Conservation (phyloP, 2,888 invertebrate genomes). For the Galeopsomyia nigrocyanea region DNA sequence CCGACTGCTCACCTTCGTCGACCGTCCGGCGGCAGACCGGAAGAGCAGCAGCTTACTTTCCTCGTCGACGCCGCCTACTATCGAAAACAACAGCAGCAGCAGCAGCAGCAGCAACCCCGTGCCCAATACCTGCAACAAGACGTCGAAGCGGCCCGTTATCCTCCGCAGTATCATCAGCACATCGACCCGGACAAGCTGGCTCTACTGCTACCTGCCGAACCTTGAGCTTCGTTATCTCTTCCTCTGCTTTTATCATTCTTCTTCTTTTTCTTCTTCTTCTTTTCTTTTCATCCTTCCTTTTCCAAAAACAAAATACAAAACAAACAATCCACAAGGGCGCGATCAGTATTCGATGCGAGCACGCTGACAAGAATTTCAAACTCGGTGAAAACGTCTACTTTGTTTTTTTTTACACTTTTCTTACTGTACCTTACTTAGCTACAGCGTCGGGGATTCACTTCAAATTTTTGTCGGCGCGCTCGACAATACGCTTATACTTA, state of each 20-base stretch:
- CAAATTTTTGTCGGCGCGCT: constrained; percentile 1
- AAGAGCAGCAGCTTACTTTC: constrained; percentile 56
- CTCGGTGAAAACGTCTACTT: too few species aligned
- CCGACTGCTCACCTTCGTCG: constrained; percentile 39
- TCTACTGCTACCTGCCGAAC: constrained; percentile 61
- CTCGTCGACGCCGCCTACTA: constrained; percentile 65
- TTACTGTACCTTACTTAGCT: too few species aligned
- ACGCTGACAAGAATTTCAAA: constrained; percentile 9
- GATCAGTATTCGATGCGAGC: constrained; percentile 18
- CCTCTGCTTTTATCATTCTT: neutral
- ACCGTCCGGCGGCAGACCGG: neutral
- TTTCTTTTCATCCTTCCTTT: neutral
- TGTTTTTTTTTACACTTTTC: too few species aligned
- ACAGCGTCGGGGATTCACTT: too few species aligned
- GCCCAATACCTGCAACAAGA: constrained; percentile 50
- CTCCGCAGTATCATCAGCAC: constrained; percentile 59
- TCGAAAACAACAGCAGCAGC: constrained; percentile 55
- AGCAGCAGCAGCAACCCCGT: constrained; percentile 59
- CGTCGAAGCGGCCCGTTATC: constrained; percentile 51
- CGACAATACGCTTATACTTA: constrained; percentile 45
- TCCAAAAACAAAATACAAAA: too few species aligned
- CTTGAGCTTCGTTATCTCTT: constrained; percentile 24
- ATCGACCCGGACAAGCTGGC: constrained; percentile 62
- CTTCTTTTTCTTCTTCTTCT: neutral
- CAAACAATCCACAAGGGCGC: neutral